Conservation (phyloP, 2,888 invertebrate species). For the Listrodromus nycthemerus region DNA sequence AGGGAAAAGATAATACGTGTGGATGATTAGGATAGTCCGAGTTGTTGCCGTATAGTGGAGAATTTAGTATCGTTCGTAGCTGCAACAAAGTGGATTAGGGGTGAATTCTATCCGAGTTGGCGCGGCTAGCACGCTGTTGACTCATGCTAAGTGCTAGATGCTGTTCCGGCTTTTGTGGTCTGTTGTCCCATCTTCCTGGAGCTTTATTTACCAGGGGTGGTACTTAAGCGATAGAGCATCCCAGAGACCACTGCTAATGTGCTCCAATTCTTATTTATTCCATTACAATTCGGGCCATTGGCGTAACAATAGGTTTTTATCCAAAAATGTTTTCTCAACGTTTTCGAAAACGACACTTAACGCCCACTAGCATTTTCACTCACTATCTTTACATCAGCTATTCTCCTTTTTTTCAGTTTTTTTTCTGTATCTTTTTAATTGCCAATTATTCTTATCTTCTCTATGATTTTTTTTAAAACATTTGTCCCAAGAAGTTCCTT, state of each 20-base stretch:
- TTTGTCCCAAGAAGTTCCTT: neutral
- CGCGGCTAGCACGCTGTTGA: constrained; percentile 40
- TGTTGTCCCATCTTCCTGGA: constrained; percentile 8
- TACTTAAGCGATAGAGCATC: constrained; percentile 45
- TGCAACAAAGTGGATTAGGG: constrained; percentile 65
- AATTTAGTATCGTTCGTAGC: constrained; percentile 58
- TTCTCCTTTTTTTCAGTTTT: neutral
- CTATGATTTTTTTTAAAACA: neutral
- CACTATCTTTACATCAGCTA: neutral
- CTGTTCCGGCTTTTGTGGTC: constrained; percentile 55
- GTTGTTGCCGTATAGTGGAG: constrained; percentile 9
- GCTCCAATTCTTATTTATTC: constrained; percentile 1
- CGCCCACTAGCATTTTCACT: neutral
- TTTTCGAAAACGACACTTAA: neutral
- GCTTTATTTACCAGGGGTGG: constrained; percentile 28
- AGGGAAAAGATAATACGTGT: constrained; percentile 1
- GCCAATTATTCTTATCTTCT: neutral
- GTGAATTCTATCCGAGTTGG: constrained; percentile 60
- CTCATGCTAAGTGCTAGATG: constrained; percentile 62
- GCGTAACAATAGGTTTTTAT: neutral
- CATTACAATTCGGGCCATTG: neutral
- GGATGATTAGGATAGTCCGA: neutral
- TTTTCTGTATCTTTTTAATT: neutral
- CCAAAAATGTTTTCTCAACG: neutral
- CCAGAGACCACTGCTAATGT: neutral